Base-by-base conservation (phyloP, 2,113 vertebrate genomes). In the Thamnaconus septentrionalis region DNA sequence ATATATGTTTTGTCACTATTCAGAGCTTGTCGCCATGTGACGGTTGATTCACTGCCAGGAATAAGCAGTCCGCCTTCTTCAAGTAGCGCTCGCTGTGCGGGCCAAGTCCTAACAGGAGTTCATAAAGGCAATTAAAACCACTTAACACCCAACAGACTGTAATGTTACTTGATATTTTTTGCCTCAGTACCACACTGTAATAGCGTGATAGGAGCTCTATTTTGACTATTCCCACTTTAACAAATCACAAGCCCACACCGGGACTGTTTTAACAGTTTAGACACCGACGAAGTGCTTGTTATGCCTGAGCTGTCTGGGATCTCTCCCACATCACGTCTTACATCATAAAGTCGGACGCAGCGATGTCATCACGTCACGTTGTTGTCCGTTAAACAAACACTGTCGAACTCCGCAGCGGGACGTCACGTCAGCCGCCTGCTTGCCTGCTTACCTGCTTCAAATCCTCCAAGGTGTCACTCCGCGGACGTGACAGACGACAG, bases 341-440 rank as follows among this genome's bases (percentile, higher is more conserved):
- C 18, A 31, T 31, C 18, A 31, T 31, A 5, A 57, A 61, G 39
- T 8, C 47, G 7, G 69, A 31, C 43, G 41, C 48, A 4, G 0
- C 42, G 12, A 18, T 53, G 60, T 48, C 56, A 66, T 6, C 18
- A 40, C 46, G 52, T 40, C 0, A 41, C 53, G 48, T 39, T 3
- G 45, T 40, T 51, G 8, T 4, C 45, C 4, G 3, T 3, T 6
- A 3, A 55, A 48, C 46, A 18, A 6, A 3, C 7, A 10, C 3
- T 7, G 50, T 5, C 40, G 10, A 1, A 18, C 58, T 2, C 0
- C 2, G 44, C 18, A 64, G 11, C 9, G 3, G 2, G 0, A 1
- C 58, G 66, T 73, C 61, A 87, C 87, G 83, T 71, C 73, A 0
- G 18, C 3, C 0, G 5, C 0, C 43, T 7, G 52, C 0, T 45